Evolutionary conservation across 2,797 vertebrate genomes (phyloP), one percentile per base, ranked within the genome.

Genomic region (Lutjanus campechanus): DNA sequence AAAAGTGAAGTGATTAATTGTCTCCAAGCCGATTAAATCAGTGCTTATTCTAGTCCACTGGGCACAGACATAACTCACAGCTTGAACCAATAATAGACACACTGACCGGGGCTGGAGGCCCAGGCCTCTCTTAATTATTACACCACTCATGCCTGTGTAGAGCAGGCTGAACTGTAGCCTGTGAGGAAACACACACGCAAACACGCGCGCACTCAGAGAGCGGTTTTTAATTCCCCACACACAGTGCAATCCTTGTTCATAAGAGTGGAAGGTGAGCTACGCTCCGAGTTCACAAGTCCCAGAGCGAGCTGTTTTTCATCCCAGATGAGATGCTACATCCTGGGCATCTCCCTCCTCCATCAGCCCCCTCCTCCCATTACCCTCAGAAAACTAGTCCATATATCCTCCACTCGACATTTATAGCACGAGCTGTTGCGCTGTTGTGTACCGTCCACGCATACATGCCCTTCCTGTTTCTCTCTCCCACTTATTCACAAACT

Each of bases 51-150:
- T 65, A 49, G 79, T 82, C 83, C 79, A 85, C 64, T 80, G 81
- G 71, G 67, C 83, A 66, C 44, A 76, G 69, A 75, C 78, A 85
- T 77, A 88, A 89, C 81, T 90, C 86, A 85, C 83, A 84, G 82
- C 83, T 85, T 69, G 81, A 82, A 83, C 82, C 85, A 88, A 89
- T 89, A 87, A 87, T 59, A 88, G 85, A 76, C 77, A 69, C 68
- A 15, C 73, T 92, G 87, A 87, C 88, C 69, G 2, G 62, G 77
- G 77, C 84, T 83, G 59, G 17, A 84, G 82, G 85, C 59, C 79
- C 70, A 46, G 76, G 76, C 58, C 83, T 76, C 66, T 53, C 78
- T 76, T 90, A 86, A 90, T 90, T 88, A 90, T 89, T 84, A 88
- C 85, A 86, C 79, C 60, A 71, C 85, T 90, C 81, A 51, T 85